Evolutionary conservation across 2,113 vertebrate species (phyloP).

Genomic region (Phalacrocorax aristotelis): DNA sequence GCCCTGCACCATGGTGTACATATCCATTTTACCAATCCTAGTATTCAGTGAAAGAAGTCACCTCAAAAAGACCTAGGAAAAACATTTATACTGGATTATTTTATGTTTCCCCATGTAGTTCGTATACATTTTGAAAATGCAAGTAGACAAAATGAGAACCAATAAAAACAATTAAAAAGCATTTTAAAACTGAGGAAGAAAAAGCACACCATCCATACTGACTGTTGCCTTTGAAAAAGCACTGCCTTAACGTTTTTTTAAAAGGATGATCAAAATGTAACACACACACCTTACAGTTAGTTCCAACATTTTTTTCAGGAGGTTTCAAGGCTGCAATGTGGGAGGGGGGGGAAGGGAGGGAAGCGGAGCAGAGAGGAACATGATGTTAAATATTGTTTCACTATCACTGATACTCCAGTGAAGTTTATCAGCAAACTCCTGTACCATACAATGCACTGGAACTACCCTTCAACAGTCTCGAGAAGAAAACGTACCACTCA

Average conservation of each 20-base stretch:
- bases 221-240: not conserved
- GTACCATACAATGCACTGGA: fast-evolving
- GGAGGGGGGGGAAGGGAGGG: no score
- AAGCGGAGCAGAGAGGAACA: not conserved
- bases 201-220: not conserved
- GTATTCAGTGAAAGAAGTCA: not conserved
- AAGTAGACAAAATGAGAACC: not conserved
- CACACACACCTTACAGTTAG: not conserved
- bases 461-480: not conserved
- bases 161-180: not conserved
- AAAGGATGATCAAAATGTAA: fast-evolving
- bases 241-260: not conserved
- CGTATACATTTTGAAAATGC: not conserved
- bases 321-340: not conserved
- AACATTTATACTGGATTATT: not conserved
- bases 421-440: not conserved
- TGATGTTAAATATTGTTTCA: not conserved
- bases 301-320: not conserved
- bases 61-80: constrained; percentile 53
- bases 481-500: not conserved
- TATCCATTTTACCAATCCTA: constrained; percentile 75
- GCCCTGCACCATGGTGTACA: constrained; percentile 76
- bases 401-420: no score
- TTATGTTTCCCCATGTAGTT: not conserved
- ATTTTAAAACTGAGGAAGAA: not conserved